phyloP scores from a whole-genome alignment of 2,113 vertebrate genomes.

The Spheniscus mendiculus region DNA sequence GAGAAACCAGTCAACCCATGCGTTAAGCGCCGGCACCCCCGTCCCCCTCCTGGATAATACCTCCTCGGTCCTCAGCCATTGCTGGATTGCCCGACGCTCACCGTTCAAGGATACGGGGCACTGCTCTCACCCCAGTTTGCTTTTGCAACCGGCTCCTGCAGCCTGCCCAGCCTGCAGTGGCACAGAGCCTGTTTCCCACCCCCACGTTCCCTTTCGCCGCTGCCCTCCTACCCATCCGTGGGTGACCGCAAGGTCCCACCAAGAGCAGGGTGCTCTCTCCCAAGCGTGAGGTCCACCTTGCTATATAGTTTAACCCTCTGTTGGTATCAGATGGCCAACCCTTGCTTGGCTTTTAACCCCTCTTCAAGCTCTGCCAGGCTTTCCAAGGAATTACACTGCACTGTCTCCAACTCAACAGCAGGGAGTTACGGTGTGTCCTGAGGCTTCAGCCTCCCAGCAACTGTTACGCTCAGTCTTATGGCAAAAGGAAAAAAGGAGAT shows the following conservation, averaged over 20 bases:
- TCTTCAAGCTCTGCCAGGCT: not conserved
- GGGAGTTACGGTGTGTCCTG: fast-evolving
- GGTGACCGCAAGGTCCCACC: not conserved
- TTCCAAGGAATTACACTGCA: not conserved
- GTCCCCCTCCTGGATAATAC: not conserved
- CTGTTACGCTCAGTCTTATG: fast-evolving
- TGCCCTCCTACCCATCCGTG: not conserved
- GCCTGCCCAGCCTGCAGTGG: not conserved
- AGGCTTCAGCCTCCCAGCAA: not conserved
- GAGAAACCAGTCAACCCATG: not conserved
- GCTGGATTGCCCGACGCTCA: not conserved
- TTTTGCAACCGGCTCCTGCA: not conserved
- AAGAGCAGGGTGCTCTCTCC: not conserved
- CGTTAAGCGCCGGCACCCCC: too few relatives aligned
- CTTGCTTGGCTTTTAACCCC: not conserved
- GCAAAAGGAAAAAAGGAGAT: not conserved
- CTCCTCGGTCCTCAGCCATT: not conserved
- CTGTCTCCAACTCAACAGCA: not conserved
- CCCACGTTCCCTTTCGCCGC: fast-evolving
- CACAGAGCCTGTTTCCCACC: not conserved
- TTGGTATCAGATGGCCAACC: not conserved
- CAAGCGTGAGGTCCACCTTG: not conserved
- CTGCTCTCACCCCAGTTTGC: not conserved
- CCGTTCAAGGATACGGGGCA: not conserved
- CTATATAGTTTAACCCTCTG: not conserved